phyloP scores from a whole-genome alignment of 2,797 vertebrate genomes.

The Girardinus metallicus region DNA sequence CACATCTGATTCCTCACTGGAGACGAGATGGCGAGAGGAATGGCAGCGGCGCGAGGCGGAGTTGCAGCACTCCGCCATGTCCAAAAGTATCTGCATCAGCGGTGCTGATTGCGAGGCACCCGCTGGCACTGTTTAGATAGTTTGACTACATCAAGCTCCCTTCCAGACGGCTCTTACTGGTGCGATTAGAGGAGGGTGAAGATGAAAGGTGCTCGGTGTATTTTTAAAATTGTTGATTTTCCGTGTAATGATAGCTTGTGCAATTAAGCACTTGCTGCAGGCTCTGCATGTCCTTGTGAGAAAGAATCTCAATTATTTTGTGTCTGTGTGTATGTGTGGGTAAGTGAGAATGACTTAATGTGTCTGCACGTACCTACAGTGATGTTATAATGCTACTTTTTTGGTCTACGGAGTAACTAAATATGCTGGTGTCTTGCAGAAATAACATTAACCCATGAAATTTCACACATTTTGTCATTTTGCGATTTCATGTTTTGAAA shows the following conservation, averaged over 20 bases:
- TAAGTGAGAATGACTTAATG: constrained; percentile 12
- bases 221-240: constrained; percentile 88
- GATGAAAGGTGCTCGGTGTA: constrained; percentile 85
- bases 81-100: constrained; percentile 79
- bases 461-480: neutral
- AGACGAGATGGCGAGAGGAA: constrained; percentile 70
- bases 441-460: neutral
- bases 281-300: constrained; percentile 82
- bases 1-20: constrained; percentile 76
- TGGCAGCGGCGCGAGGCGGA: constrained; percentile 71
- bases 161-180: constrained; percentile 81
- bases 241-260: constrained; percentile 83
- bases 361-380: constrained; percentile 35
- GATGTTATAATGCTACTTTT: constrained; percentile 36
- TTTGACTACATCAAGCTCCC: constrained; percentile 82
- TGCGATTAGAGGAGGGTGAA: constrained; percentile 80
- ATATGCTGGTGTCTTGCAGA: neutral
- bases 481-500: neutral
- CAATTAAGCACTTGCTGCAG: constrained; percentile 84
- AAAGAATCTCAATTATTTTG: constrained; percentile 77
- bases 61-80: constrained; percentile 69
- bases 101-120: constrained; percentile 77
- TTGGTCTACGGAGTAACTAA: constrained; percentile 28
- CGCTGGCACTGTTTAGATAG: constrained; percentile 84
- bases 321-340: constrained; percentile 21